phyloP scores from a whole-genome alignment of 2,113 vertebrate species.

The Epinephelus fuscoguttatus region DNA sequence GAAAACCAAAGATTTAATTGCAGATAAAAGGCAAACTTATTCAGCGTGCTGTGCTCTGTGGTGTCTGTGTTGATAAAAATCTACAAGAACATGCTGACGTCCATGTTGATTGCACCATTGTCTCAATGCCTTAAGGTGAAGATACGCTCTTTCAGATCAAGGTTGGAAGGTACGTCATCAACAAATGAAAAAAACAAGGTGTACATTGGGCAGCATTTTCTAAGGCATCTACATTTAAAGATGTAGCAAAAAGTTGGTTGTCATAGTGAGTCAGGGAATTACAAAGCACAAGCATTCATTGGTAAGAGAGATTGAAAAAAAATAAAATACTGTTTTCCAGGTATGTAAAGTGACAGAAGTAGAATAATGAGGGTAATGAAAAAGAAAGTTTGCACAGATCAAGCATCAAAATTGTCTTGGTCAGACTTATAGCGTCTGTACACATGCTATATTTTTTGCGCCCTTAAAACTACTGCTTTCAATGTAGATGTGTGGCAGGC shows the following conservation, averaged over 20 bases:
- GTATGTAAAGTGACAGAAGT: background rate
- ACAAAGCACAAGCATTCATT: background rate
- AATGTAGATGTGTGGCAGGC: too few species aligned
- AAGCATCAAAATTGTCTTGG: background rate
- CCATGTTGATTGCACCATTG: background rate
- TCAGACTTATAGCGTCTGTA: too few species aligned
- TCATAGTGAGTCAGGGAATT: too few species aligned
- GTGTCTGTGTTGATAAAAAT: constrained; percentile 1
- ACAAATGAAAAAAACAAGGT: background rate
- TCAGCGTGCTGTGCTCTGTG: background rate
- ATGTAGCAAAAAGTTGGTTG: background rate
- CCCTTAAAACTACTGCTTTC: too few species aligned
- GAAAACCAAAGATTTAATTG: background rate
- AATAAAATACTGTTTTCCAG: background rate
- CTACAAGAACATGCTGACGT: background rate
- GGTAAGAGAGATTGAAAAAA: background rate
- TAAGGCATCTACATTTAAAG: too few species aligned
- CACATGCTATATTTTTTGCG: too few species aligned
- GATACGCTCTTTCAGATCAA: background rate
- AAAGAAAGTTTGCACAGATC: background rate
- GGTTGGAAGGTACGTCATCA: background rate
- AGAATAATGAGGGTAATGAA: background rate
- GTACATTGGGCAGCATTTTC: background rate
- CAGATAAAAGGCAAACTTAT: background rate
- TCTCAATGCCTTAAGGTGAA: background rate